Percentiles rank a stretch among this genome's conserved stretches.
Conservation (phyloP, 2,888 invertebrate species). For the Apeira syringaria region DNA sequence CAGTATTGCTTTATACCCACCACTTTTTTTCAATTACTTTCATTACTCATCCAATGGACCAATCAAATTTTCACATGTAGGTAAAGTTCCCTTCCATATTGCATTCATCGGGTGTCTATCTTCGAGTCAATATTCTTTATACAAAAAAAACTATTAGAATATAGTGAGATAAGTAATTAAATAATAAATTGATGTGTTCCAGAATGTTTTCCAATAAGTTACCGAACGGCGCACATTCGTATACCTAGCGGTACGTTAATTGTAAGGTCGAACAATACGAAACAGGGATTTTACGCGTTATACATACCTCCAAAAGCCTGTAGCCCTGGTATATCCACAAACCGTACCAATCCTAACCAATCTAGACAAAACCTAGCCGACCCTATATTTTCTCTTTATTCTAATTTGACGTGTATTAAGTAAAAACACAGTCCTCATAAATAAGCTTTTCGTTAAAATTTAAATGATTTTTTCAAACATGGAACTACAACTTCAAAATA, state of each 20-base stretch:
- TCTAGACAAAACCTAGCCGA: not conserved
- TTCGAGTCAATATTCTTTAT: constrained; percentile 9
- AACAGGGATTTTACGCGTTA: constrained; percentile 70
- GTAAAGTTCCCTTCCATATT: not conserved
- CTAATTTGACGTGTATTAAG: too few relatives aligned
- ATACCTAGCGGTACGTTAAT: constrained; percentile 34
- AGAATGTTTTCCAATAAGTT: constrained; percentile 71
- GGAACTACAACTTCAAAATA: too few relatives aligned
- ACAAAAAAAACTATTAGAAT: constrained; percentile 10
- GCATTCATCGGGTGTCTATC: not conserved
- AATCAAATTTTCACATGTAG: not conserved
- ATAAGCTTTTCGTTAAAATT: too few relatives aligned
- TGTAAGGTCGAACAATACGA: constrained; percentile 59
- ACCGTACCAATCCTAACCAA: not conserved
- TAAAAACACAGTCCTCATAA: too few relatives aligned
- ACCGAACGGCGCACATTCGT: constrained; percentile 52
- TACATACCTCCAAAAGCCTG: constrained; percentile 15
- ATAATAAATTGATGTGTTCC: constrained; percentile 65
- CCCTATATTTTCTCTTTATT: not conserved
- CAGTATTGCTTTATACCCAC: too few relatives aligned
- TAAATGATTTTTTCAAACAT: too few relatives aligned
- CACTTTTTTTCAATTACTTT: too few relatives aligned
- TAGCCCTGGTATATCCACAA: not conserved
- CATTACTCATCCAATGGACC: not conserved
- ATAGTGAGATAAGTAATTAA: constrained; percentile 39